phyloP scores from a whole-genome alignment of 2,113 vertebrate species.

The Lepus timidus region DNA sequence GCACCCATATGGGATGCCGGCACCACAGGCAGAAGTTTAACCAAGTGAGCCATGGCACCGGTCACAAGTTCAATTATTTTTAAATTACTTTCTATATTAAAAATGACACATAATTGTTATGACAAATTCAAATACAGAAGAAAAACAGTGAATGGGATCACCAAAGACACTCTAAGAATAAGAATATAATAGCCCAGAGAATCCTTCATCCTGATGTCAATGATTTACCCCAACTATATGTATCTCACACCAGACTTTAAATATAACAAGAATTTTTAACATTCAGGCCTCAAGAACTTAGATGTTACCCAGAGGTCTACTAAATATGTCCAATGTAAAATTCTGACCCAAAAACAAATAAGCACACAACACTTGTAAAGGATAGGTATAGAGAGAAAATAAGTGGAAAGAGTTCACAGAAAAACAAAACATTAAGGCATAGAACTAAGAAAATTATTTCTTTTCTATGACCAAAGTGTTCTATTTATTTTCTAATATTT shows the following conservation, averaged over 20 bases:
- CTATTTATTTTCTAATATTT: neutral
- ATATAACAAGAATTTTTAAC: neutral
- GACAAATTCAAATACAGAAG: conserved; percentile 49
- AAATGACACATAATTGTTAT: conserved; percentile 27
- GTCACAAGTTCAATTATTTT: neutral
- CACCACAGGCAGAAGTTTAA: too few relatives aligned
- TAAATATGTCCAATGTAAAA: conserved; percentile 22
- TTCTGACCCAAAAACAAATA: neutral
- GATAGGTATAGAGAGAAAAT: neutral
- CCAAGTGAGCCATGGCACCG: too few relatives aligned
- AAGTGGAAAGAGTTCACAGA: neutral
- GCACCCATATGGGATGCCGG: too few relatives aligned
- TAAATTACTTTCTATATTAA: conserved; percentile 4
- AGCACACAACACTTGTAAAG: neutral
- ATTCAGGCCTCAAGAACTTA: neutral
- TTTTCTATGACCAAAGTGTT: neutral
- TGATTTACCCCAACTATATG: conserved; percentile 1
- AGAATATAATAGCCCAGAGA: conserved; percentile 39
- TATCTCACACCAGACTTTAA: neutral
- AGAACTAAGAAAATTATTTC: neutral
- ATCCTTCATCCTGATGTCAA: conserved; percentile 58
- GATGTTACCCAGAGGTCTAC: neutral
- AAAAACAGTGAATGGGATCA: conserved; percentile 29
- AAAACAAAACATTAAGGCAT: neutral
- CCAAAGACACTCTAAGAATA: conserved; percentile 28